phyloP scores from a whole-genome alignment of 1,140 invertebrate genomes.

The Ceratoteleas bidentatus region DNA sequence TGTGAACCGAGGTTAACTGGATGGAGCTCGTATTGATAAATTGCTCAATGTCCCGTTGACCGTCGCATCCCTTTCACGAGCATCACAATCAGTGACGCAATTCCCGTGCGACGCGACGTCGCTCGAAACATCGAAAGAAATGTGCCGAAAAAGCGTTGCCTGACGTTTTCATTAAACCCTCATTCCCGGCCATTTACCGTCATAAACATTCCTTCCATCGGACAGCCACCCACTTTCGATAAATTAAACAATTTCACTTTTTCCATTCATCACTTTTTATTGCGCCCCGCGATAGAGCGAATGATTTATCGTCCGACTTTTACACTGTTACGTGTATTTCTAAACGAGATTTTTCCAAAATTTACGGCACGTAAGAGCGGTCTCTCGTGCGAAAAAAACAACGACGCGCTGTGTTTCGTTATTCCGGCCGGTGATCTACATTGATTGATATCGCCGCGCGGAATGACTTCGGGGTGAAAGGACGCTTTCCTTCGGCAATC shows the following conservation, averaged over 20 bases:
- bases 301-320: neutral
- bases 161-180: too few relatives aligned
- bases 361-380: neutral
- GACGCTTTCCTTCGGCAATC: constrained; percentile 48
- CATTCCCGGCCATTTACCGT: neutral
- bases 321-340: constrained; percentile 9
- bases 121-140: too few relatives aligned
- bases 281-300: neutral
- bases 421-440: constrained; percentile 26
- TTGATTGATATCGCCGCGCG: constrained; percentile 42
- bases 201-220: neutral
- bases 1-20: constrained; percentile 37
- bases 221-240: neutral
- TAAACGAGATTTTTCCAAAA: constrained; percentile 1
- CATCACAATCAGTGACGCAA: constrained; percentile 37
- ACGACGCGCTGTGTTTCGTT: neutral
- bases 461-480: constrained; percentile 55
- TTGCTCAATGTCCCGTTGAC: constrained; percentile 41
- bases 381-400: neutral
- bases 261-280: constrained; percentile 1
- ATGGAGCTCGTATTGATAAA: constrained; percentile 36
- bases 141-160: too few relatives aligned
- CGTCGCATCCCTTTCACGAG: constrained; percentile 45
- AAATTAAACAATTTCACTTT: neutral
- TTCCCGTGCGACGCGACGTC: constrained; percentile 13